A percentile compares a stretch with the other conserved stretches of the same genome.
phyloP scores from a whole-genome alignment of 1,140 invertebrate species.

The Lineus longissimus region DNA sequence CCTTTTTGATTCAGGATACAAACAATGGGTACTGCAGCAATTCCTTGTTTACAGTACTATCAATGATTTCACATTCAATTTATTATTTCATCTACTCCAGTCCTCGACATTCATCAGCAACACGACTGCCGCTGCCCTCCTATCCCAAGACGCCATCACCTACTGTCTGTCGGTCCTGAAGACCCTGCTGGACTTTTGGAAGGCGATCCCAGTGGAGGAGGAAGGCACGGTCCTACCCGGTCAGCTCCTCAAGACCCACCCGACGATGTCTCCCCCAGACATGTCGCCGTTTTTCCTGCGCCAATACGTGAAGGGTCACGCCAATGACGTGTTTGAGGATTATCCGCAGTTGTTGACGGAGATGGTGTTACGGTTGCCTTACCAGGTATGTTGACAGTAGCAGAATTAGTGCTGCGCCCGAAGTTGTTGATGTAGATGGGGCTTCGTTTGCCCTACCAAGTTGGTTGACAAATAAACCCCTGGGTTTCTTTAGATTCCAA shows the following conservation, averaged over 20 bases:
- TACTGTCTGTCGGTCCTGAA: constrained; percentile 79
- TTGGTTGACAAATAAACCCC: too few species aligned
- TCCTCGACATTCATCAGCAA: constrained; percentile 63
- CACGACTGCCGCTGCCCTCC: constrained; percentile 72
- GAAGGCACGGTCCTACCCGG: constrained; percentile 45
- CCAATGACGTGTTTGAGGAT: constrained; percentile 86
- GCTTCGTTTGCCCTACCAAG: too few species aligned
- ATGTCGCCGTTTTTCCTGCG: constrained; percentile 94
- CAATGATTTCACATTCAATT: too few species aligned
- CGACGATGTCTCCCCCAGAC: constrained; percentile 70
- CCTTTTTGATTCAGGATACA: too few species aligned
- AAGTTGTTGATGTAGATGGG: too few species aligned
- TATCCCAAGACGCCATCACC: constrained; percentile 73
- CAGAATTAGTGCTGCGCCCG: too few species aligned
- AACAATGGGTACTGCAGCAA: too few species aligned
- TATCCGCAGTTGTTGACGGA: constrained; percentile 91
- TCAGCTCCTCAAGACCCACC: constrained; percentile 74
- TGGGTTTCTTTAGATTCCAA: too few species aligned
- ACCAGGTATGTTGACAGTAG: constrained; percentile 61
- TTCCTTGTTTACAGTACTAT: too few species aligned
- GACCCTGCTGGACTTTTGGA: constrained; percentile 80
- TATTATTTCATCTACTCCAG: constrained; percentile 27
- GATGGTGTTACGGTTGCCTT: constrained; percentile 88
- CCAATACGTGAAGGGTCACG: constrained; percentile 79
- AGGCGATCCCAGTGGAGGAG: constrained; percentile 56